Conservation (phyloP, 2,888 invertebrate genomes). For the Drosophila vallismaia region DNA sequence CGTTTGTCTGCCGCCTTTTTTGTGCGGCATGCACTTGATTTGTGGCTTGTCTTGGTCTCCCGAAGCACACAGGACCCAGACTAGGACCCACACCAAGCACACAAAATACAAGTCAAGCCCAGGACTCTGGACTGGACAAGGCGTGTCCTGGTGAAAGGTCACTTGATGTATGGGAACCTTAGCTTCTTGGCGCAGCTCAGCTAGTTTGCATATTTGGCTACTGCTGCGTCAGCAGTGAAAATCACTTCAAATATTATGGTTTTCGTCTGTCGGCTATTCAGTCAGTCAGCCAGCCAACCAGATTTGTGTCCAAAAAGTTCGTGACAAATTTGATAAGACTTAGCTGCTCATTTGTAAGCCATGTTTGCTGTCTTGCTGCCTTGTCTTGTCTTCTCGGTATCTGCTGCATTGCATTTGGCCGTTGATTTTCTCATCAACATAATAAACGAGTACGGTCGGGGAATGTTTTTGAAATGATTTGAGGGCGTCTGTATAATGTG, state of each 20-base stretch:
- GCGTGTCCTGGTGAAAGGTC: constrained; percentile 61
- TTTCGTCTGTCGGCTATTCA: constrained; percentile 22
- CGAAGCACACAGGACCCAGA: constrained; percentile 43
- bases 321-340: constrained; percentile 55
- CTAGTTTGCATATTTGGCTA: constrained; percentile 52
- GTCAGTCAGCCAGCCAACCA: constrained; percentile 2
- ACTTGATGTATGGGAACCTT: constrained; percentile 54
- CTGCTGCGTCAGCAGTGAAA: constrained; percentile 49
- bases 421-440: constrained; percentile 40
- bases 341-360: constrained; percentile 52
- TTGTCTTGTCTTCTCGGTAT: constrained; percentile 21
- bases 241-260: constrained; percentile 53
- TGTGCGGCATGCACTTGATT: constrained; percentile 53
- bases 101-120: background rate
- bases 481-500: background rate
- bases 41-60: constrained; percentile 47
- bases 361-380: constrained; percentile 28
- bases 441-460: constrained; percentile 26
- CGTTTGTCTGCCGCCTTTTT: constrained; percentile 32
- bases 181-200: constrained; percentile 31
- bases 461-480: constrained; percentile 21
- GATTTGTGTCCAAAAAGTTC: constrained; percentile 36
- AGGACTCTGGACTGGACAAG: constrained; percentile 31
- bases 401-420: constrained; percentile 40
- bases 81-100: constrained; percentile 20